Conservation (phyloP, 2,113 vertebrate genomes). For the Coracopsis vasa region DNA sequence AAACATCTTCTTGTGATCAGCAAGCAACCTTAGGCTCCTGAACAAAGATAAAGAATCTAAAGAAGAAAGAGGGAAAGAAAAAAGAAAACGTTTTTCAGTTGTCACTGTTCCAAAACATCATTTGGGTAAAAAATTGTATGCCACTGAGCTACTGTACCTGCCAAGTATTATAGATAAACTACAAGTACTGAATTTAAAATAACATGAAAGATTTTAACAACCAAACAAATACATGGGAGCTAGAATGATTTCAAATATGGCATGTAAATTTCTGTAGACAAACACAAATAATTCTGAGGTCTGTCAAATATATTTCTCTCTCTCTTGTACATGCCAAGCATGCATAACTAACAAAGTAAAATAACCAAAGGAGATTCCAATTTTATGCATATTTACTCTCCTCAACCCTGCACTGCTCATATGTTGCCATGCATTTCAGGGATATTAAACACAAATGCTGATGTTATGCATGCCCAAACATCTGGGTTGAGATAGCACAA, state of each 20-base stretch:
- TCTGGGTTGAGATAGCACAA: background rate
- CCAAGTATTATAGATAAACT: constrained; percentile 19
- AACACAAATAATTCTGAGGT: constrained; percentile 17
- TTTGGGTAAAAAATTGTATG: constrained; percentile 42
- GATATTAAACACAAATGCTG: constrained; percentile 18
- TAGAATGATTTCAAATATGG: background rate
- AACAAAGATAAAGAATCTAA: constrained; percentile 80
- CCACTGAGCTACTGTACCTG: constrained; percentile 43
- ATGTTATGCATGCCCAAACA: background rate
- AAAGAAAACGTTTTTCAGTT: constrained; percentile 71
- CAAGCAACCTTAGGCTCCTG: constrained; percentile 80
- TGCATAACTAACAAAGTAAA: constrained; percentile 41
- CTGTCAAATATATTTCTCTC: constrained; percentile 1
- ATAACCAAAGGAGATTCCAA: constrained; percentile 28
- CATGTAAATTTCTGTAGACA: constrained; percentile 1
- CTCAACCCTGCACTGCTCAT: background rate
- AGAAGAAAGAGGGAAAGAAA: constrained; percentile 74
- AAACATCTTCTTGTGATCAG: constrained; percentile 97
- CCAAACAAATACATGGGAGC: background rate
- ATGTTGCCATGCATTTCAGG: background rate
- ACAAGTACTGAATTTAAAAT: constrained; percentile 21
- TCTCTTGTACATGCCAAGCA: background rate
- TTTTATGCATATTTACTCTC: constrained; percentile 45
- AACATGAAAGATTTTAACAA: constrained; percentile 12
- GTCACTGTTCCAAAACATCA: constrained; percentile 32